Percentiles rank a stretch among this genome's conserved stretches.
These are phyloP conservation scores for Falco peregrinus DNA, from an alignment of 2,797 vertebrate species.

Conservation along the genomic window DNA sequence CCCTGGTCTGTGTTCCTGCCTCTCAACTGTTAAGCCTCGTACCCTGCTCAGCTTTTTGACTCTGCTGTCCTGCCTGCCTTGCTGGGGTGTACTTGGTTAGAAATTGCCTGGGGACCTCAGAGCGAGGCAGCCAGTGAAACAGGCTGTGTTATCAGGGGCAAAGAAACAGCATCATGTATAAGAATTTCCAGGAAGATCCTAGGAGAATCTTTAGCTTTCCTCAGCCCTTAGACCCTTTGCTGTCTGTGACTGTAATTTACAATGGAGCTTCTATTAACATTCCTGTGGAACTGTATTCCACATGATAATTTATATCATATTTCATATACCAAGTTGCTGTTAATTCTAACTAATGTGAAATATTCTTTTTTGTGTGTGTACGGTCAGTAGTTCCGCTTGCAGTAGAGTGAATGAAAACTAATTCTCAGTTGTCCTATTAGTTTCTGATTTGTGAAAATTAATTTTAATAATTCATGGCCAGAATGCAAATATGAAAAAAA, in stretches of 20 bases:
- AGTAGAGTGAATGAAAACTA: not conserved
- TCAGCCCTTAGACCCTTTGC: not conserved
- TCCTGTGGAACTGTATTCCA: not conserved
- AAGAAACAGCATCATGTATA: not conserved
- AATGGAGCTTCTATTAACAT: not conserved
- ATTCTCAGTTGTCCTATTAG: not conserved
- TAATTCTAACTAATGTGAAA: not conserved
- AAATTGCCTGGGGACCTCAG: not conserved
- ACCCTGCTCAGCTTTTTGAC: not conserved
- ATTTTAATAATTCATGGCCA: not conserved
- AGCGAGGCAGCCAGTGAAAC: not conserved
- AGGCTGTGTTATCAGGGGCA: not conserved
- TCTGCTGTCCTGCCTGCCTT: not conserved
- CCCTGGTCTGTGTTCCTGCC: not conserved
- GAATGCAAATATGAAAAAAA: not conserved
- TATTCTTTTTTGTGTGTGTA: not conserved
- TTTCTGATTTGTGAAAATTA: not conserved
- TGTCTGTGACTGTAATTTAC: not conserved
- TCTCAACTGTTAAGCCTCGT: not conserved
- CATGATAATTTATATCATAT: not conserved
- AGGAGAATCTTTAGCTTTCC: not conserved
- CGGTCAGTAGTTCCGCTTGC: not conserved
- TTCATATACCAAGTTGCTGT: not conserved
- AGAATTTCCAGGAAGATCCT: not conserved
- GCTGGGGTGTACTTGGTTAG: not conserved